Evolutionary conservation across 92 coral and sea anemone genomes (phyloP), one percentile per base, ranked within the genome.

Genomic region (Palythoa grandiflora): DNA sequence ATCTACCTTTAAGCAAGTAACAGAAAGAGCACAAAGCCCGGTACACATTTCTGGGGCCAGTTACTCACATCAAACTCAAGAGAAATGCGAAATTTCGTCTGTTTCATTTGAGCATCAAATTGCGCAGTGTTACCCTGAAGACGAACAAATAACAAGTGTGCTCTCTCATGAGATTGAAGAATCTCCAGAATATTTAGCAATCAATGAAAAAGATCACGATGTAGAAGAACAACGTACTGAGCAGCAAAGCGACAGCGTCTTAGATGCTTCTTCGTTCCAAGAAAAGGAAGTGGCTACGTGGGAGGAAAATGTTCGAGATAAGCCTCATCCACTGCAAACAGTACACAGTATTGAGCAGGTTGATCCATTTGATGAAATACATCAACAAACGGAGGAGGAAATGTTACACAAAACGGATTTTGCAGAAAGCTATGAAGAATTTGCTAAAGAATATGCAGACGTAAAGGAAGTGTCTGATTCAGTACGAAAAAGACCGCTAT

Each of bases 401-500:
- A 16, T 35, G 9, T 66, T 47, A 20, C 50, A 81, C 28, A 53
- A 21, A 70, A 13, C 12, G 48, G 86, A 81, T 11, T 44, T 81
- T 81, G 76, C 86, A 21, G 76, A 81, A 81, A 81, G 60, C 59
- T 81, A 66, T 81, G 88, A 78, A 65, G 93, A 70, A 20, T 78
- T 54, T 28, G 92, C 89, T 16, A 89, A 93, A 39, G 92, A 52
- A 72, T 57, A 79, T 50, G 76, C 77, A 38, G 88, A 65, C 37
- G 76, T 78, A 54, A 86, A 51, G 40, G 71, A 61, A 14, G 57
- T 75, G 48, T 71, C 88, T 65, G 68, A 73, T 66, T 48, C 71
- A 9, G 78, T 75, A 68, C 79, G 88, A 51, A 88, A 84, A 66
- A 84, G 87, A 21, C 94, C 94, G 6, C 94, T 84, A 3, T 91